Base-by-base conservation (phyloP, 64 coral and sea anemone species). In the Stichodactyla mertensii region DNA sequence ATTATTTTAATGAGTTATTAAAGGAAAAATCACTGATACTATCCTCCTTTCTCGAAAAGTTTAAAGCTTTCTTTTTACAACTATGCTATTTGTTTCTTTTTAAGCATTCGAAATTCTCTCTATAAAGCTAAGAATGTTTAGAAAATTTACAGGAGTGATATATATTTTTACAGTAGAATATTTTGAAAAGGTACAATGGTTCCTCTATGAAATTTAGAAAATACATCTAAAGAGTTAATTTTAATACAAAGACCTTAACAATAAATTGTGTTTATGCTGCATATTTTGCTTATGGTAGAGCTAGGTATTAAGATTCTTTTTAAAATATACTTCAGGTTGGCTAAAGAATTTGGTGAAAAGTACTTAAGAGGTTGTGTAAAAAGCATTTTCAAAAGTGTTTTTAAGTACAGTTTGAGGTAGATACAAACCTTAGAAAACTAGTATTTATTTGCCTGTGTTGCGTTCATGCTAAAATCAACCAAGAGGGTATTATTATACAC, bases 401-500 rank as follows among this genome's bases (percentile, higher is more conserved):
- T 31, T 74, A 31, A 27, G 6, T 74, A 31, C 12, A 26, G 69
- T 74, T 74, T 74, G 0, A 11, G 24, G 10, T 74, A 74, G 22
- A 74, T 28, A 74, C 26, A 74, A 74, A 74, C 69, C 69, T 45
- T 74, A 74, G 69, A 74, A 74, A 74, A 74, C 69, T 74, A 31
- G 4, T 58, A 58, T 12, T 58, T 58, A 13, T 13, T 13, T 10
- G 10, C 57, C 57, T 61, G 59, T 61, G 59, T 16, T 61, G 59
- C 59, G 18, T 61, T 61, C 15, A 61, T 13, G 59, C 59, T 61
- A 61, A 61, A 61, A 15, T 61, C 57, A 58, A 58, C 10, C 57
- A 45, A 45, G 36, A 2, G 36, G 36, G 36, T 45, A 45, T 45
- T 36, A 36, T 36, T 45, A 45, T 45, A 45, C 36, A 4, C 36